These are phyloP conservation scores for Procambarus clarkii DNA, from an alignment of 1,140 invertebrate species.

Conservation along the genomic window DNA sequence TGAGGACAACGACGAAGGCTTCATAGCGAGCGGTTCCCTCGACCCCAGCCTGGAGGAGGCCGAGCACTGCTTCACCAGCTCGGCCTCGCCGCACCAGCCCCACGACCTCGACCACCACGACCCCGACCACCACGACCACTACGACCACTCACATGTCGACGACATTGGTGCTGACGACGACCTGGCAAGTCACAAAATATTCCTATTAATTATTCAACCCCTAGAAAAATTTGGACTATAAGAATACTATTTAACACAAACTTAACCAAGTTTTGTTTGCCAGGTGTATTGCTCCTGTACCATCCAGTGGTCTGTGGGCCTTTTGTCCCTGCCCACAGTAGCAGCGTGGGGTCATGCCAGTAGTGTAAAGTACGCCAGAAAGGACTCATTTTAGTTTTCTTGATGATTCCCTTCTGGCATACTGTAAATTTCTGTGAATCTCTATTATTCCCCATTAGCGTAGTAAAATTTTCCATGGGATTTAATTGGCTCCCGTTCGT, in stretches of 20 bases:
- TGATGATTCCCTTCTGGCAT: no score
- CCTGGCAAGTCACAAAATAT: not conserved
- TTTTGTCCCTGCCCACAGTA: not conserved
- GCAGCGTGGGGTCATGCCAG: not conserved
- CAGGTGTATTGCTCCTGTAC: no score
- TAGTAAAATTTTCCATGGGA: no score
- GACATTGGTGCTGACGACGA: constrained; percentile 1
- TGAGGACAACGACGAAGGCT: constrained; percentile 45
- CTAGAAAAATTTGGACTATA: not conserved
- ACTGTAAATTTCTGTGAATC: no score
- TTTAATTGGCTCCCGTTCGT: no score
- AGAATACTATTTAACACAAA: no score
- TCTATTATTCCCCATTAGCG: no score
- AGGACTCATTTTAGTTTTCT: no score
- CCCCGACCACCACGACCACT: not conserved
- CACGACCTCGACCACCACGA: not conserved
- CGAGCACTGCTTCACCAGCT: constrained; percentile 2
- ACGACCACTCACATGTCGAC: not conserved
- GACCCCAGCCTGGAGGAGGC: constrained; percentile 27
- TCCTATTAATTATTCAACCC: not conserved
- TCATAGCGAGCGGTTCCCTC: constrained; percentile 40
- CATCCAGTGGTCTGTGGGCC: no score
- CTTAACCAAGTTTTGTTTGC: no score
- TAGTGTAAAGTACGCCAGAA: no score
- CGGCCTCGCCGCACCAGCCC: not conserved